These are phyloP conservation scores for Lepidochitona cinerea DNA, from an alignment of 2,888 invertebrate genomes.

Conservation along the genomic window DNA sequence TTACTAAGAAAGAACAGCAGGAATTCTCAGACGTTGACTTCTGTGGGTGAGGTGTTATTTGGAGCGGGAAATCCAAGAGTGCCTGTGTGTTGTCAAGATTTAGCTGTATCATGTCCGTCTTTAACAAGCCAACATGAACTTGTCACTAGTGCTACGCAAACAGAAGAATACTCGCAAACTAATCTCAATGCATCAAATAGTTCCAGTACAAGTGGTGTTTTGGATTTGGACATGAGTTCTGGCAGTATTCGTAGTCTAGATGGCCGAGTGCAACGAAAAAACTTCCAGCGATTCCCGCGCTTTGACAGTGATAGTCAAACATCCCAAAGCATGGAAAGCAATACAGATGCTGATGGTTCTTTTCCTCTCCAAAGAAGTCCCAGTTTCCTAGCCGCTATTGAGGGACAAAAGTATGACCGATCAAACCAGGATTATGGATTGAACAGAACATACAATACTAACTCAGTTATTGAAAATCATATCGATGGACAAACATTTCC, in stretches of 20 bases:
- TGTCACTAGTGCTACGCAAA: constrained; percentile 12
- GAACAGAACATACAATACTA: not conserved
- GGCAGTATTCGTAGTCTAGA: constrained; percentile 33
- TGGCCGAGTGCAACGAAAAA: constrained; percentile 24
- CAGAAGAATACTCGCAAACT: constrained; percentile 8
- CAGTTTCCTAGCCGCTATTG: constrained; percentile 39
- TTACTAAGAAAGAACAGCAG: not conserved
- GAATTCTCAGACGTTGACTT: not conserved
- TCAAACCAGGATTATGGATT: not conserved
- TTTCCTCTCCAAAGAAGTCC: constrained; percentile 22
- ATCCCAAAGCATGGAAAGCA: constrained; percentile 30
- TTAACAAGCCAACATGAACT: constrained; percentile 9
- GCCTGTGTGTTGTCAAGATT: not conserved
- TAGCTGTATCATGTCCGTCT: constrained; percentile 20
- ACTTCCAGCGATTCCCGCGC: constrained; percentile 27
- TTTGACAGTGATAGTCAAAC: constrained; percentile 28
- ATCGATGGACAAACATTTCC: constrained; percentile 2
- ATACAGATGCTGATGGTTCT: constrained; percentile 20
- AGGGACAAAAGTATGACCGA: constrained; percentile 14
- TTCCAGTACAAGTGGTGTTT: constrained; percentile 46
- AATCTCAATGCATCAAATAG: constrained; percentile 45
- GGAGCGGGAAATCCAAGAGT: not conserved
- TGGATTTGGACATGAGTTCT: constrained; percentile 40
- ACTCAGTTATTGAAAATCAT: not conserved
- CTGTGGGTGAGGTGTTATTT: not conserved